Base-by-base conservation (phyloP, 2,113 vertebrate genomes). In the Monarcha castaneiventris region DNA sequence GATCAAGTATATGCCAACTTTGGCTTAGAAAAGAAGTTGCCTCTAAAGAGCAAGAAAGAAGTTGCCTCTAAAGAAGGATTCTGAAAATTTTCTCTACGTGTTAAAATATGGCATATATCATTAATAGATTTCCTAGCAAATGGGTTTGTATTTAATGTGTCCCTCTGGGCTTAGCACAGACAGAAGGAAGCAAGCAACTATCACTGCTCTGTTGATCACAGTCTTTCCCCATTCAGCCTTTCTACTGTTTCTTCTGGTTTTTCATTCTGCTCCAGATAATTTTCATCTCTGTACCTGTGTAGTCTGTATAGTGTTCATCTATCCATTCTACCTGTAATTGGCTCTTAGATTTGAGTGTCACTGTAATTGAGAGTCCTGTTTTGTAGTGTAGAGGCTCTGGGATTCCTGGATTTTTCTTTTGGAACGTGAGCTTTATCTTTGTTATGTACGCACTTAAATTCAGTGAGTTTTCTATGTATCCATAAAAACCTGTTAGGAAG, bases 1-100 rank as follows among this genome's bases (percentile, higher is more conserved):
- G 58, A 83, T 62, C 54, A 90, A 89, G 67, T 84, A 54, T 75
- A 80, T 88, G 76, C 93, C 67, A 97, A 41, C 27, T 89, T 95
- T 51, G 59, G 39, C 86, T 89, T 86, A 59, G 91, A 89, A 93
- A 67, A 41, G 27, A 73, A 74, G 71, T 44, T 73, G 22, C 26
- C 25, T 92, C 84, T 81, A 72, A 48, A 46, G 46, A 46, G 46
- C 21, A 44, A 46, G 46, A 93, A 64, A 37, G 25, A 73, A 80
- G 74, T 41, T 73, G 22, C 23, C 20, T 92, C 87, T 86, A 72
- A 48, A 48, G 46, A 48, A 22, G 77, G 23, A 92, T 54, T 66
- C 66, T 89, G 59, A 89, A 76, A 75, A 30, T 83, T 75, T 91
- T 93, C 63, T 90, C 80, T 86, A 33, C 37, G 66, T 56, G 23